Conservation (phyloP, 37 sponge, comb jelly and placozoan species). For the Crambe crambe region DNA sequence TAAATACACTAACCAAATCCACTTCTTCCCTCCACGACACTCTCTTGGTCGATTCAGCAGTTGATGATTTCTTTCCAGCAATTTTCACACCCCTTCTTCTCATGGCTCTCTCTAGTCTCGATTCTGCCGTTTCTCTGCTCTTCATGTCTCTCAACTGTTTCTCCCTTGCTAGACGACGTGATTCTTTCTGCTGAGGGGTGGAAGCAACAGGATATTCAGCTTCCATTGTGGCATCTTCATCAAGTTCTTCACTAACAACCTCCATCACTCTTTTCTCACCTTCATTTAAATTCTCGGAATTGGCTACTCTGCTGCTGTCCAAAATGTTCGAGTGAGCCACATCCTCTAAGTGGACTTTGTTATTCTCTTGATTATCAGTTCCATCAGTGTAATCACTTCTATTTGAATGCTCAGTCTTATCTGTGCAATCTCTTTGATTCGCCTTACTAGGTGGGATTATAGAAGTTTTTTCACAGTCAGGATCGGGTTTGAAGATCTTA, state of each 20-base stretch:
- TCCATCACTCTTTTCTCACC: neutral
- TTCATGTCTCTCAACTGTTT: constrained; percentile 14
- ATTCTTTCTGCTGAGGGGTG: constrained; percentile 10
- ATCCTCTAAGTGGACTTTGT: no score
- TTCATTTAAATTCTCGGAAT: no score
- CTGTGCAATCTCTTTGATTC: no score
- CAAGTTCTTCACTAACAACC: neutral
- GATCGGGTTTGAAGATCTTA: no score
- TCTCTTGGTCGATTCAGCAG: neutral
- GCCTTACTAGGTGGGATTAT: no score
- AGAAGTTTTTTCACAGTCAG: no score
- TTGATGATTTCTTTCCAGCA: neutral
- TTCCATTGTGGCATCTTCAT: neutral
- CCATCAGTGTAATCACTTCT: no score
- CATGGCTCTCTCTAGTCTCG: neutral
- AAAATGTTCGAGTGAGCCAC: no score
- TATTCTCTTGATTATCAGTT: no score
- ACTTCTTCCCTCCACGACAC: constrained; percentile 1
- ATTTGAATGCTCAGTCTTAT: no score
- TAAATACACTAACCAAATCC: neutral
- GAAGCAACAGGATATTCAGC: neutral
- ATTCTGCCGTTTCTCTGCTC: constrained; percentile 2
- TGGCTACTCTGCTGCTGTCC: no score
- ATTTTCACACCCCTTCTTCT: neutral
- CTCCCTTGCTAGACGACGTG: constrained; percentile 19